Evolutionary conservation across 2,888 invertebrate species (phyloP).

Genomic region (Heliconius erato): DNA sequence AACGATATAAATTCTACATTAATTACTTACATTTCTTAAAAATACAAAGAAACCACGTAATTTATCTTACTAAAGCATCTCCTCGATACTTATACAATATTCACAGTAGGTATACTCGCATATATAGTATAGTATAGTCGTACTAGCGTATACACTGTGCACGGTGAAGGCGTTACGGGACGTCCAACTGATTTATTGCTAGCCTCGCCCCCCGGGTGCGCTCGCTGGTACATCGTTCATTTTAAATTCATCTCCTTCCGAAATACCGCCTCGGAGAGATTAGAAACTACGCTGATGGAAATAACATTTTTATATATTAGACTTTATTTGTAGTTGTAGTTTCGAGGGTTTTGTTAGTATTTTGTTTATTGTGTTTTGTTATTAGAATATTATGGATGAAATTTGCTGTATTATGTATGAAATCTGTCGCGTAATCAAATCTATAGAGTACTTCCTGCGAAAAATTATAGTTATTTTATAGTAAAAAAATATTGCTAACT

Average conservation of each 20-base stretch:
- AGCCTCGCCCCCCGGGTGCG: conserved; percentile 54
- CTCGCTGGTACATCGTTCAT: conserved; percentile 52
- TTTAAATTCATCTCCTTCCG: conserved; percentile 53
- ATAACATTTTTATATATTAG: conserved; percentile 16
- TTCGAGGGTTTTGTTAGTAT: not conserved
- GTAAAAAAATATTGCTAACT: too few species aligned
- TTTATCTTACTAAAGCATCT: conserved; percentile 13
- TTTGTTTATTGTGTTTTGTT: not conserved
- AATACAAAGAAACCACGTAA: not conserved
- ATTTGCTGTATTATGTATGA: too few species aligned
- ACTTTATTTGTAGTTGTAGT: not conserved
- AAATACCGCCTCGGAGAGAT: conserved; percentile 40
- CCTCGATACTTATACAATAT: not conserved
- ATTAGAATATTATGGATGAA: not conserved
- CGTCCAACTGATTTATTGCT: conserved; percentile 57
- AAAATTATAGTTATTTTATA: too few species aligned
- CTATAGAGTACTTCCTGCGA: too few species aligned
- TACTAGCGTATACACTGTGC: conserved; percentile 48
- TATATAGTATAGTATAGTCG: not conserved
- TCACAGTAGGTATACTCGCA: not conserved
- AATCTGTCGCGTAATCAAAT: too few species aligned
- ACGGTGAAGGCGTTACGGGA: conserved; percentile 53
- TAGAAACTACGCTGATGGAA: conserved; percentile 30
- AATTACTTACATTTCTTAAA: conserved; percentile 8
- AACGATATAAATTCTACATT: not conserved